A percentile compares a stretch with the other conserved stretches of the same genome.
Evolutionary conservation across 2,888 invertebrate species (phyloP).

Genomic region (Rapana venosa): DNA sequence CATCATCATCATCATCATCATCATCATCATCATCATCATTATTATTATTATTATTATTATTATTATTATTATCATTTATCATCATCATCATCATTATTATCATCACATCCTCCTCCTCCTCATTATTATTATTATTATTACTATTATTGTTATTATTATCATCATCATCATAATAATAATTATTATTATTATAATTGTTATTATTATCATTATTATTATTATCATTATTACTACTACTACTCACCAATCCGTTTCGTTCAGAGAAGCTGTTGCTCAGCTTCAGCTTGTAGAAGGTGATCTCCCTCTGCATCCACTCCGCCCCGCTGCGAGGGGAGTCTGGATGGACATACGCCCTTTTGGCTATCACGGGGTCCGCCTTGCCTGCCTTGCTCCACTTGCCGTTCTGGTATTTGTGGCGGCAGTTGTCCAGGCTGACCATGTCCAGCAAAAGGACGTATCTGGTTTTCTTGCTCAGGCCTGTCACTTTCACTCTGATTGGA

Average conservation of each 20-base stretch:
- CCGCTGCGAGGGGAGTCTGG: constrained; percentile 96
- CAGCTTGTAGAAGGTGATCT: constrained; percentile 99
- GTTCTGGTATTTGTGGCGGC: constrained; percentile 83
- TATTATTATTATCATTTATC: no score
- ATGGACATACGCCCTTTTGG: constrained; percentile 99
- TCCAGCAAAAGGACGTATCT: constrained; percentile 99
- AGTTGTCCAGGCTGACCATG: constrained; percentile 99
- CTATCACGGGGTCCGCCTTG: constrained; percentile 99
- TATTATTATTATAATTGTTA: no score
- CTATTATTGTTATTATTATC: no score
- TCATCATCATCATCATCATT: no score
- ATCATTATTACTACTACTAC: constrained; percentile 79
- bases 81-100: no score
- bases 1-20: no score
- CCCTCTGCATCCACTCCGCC: constrained; percentile 97
- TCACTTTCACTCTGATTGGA: constrained; percentile 99
- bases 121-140: no score
- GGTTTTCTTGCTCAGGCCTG: constrained; percentile 98
- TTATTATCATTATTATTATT: no score
- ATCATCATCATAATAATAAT: no score
- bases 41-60: no score
- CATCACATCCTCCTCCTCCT: no score
- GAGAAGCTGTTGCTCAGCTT: constrained; percentile 99
- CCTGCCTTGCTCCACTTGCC: constrained; percentile 87
- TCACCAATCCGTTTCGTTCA: constrained; percentile 99